A percentile compares a stretch with the other conserved stretches of the same genome.
Evolutionary conservation across 2,888 invertebrate genomes (phyloP).

Genomic region (Coenonympha glycerion): DNA sequence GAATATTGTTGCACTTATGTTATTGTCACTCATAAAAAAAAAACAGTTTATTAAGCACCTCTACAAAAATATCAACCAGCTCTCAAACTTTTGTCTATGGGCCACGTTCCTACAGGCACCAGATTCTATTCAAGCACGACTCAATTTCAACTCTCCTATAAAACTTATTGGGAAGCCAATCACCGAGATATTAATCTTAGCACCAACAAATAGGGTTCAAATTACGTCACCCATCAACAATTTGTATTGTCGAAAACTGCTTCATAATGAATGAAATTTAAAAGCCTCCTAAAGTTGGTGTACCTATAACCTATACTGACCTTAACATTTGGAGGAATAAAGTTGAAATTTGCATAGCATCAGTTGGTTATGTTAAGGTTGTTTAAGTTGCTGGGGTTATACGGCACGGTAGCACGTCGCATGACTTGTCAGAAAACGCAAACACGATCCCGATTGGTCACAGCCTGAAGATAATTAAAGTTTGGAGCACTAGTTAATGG

Average conservation of each 20-base stretch:
- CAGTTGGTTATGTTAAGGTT: conserved; percentile 29
- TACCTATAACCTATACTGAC: conserved; percentile 41
- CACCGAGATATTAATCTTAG: conserved; percentile 45
- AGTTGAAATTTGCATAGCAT: conserved; percentile 37
- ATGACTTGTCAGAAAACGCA: conserved; percentile 71
- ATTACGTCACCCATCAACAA: conserved; percentile 45
- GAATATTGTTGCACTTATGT: too few species aligned
- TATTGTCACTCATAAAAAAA: not conserved
- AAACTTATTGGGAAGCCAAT: conserved; percentile 37
- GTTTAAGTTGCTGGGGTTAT: conserved; percentile 39
- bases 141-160: conserved; percentile 48
- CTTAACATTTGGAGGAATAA: conserved; percentile 42
- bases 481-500: conserved; percentile 74
- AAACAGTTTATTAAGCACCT: not conserved
- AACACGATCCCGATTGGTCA: conserved; percentile 76
- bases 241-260: conserved; percentile 47
- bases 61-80: not conserved
- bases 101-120: conserved; percentile 67
- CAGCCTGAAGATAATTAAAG: conserved; percentile 75
- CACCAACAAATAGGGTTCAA: conserved; percentile 54
- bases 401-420: conserved; percentile 73
- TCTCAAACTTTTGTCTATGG: conserved; percentile 32
- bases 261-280: conserved; percentile 39
- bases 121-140: conserved; percentile 52
- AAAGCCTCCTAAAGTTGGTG: conserved; percentile 45